These are phyloP conservation scores for Stomatorhinus ivindoensis DNA, from an alignment of 2,113 vertebrate species.

Conservation along the genomic window DNA sequence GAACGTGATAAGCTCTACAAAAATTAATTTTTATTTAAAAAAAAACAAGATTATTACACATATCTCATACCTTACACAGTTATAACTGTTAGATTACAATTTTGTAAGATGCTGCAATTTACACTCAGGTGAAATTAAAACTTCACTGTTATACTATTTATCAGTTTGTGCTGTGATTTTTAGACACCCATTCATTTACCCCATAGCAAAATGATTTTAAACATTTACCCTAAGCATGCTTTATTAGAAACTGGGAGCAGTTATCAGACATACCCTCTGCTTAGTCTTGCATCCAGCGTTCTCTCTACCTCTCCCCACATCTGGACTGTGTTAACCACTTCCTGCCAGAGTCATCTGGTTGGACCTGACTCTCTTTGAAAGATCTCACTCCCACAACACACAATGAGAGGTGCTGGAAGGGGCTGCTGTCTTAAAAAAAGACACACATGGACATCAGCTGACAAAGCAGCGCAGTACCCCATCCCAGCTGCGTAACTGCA, in stretches of 20 bases:
- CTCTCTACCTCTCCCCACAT: conserved; percentile 47
- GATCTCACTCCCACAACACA: conserved; percentile 12
- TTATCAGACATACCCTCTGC: background rate
- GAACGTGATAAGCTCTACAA: background rate
- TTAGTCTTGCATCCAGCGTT: conserved; percentile 29
- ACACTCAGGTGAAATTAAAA: background rate
- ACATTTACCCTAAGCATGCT: background rate
- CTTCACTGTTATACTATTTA: background rate
- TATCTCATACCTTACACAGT: background rate
- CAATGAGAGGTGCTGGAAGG: conserved; percentile 13
- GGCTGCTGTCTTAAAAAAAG: conserved; percentile 36
- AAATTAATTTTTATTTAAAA: background rate
- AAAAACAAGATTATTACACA: no score
- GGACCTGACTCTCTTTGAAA: conserved; percentile 35
- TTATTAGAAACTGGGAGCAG: background rate
- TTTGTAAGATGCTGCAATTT: background rate
- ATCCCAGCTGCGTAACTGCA: background rate
- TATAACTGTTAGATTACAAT: background rate
- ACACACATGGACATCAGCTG: conserved; percentile 17
- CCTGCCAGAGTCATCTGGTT: conserved; percentile 58
- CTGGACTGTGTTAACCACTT: conserved; percentile 62
- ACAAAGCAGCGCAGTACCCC: background rate
- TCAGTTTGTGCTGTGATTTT: background rate
- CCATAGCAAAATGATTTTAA: background rate
- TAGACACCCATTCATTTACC: background rate